A percentile compares a stretch with the other conserved stretches of the same genome.
These are phyloP conservation scores for Beroe forskalii DNA, from an alignment of 37 sponge, comb jelly and placozoan genomes.

Conservation along the genomic window DNA sequence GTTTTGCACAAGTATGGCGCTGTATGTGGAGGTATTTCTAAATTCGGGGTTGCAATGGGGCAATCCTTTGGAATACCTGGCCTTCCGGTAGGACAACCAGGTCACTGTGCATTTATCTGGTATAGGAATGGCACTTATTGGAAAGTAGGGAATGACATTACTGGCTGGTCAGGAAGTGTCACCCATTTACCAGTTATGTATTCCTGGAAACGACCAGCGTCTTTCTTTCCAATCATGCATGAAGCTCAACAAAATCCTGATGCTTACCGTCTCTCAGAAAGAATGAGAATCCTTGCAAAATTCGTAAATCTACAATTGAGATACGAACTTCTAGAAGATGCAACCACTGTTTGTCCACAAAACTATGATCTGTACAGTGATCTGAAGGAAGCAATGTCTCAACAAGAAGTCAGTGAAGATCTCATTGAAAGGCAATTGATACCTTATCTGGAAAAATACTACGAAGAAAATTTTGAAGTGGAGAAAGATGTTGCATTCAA, in stretches of 20 bases:
- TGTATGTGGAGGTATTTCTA: background rate
- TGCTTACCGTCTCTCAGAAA: background rate
- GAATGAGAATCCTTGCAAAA: background rate
- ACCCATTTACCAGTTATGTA: background rate
- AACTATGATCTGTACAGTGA: background rate
- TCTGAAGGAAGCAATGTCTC: background rate
- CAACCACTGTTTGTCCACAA: background rate
- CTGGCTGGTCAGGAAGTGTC: background rate
- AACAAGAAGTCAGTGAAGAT: background rate
- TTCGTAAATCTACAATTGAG: background rate
- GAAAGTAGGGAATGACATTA: background rate
- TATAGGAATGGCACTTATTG: background rate
- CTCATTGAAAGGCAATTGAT: background rate
- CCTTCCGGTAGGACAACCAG: background rate
- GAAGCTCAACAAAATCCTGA: background rate
- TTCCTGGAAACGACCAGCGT: background rate
- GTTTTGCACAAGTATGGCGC: background rate
- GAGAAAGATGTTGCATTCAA: background rate
- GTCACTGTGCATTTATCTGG: slow-evolving; percentile 13
- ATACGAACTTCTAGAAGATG: background rate
- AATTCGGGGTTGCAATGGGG: background rate
- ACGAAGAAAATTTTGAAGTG: background rate
- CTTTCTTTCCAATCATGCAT: background rate
- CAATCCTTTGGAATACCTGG: slow-evolving; percentile 2
- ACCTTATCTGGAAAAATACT: background rate